Evolutionary conservation across 2,888 invertebrate genomes (phyloP).

Genomic region (Hypomecis punctinalis): DNA sequence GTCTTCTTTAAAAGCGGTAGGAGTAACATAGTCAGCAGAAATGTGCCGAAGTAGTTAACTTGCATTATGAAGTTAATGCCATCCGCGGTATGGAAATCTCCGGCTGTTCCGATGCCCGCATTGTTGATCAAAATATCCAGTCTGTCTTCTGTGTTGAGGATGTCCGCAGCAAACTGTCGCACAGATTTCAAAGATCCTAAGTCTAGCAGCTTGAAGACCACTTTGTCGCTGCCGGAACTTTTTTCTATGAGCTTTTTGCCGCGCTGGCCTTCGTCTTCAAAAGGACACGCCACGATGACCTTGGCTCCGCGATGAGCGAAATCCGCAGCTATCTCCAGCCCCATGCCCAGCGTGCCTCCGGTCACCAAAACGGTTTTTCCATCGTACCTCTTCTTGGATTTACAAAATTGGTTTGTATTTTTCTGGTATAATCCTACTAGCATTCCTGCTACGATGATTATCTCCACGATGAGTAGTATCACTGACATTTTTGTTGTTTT

Average conservation of each 20-base stretch:
- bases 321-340: constrained; percentile 71
- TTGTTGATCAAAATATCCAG: constrained; percentile 95
- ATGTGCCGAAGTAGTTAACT: constrained; percentile 97
- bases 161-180: constrained; percentile 91
- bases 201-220: constrained; percentile 90
- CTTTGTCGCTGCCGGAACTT: constrained; percentile 87
- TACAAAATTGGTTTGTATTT: constrained; percentile 71
- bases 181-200: constrained; percentile 90
- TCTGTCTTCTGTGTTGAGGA: constrained; percentile 88
- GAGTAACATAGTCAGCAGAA: constrained; percentile 94
- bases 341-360: constrained; percentile 76
- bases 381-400: constrained; percentile 68
- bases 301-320: constrained; percentile 73
- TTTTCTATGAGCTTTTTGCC: constrained; percentile 86
- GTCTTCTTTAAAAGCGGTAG: constrained; percentile 90
- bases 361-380: constrained; percentile 73
- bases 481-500: constrained; percentile 50
- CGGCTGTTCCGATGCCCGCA: constrained; percentile 90
- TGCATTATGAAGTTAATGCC: constrained; percentile 95
- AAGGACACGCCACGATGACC: constrained; percentile 76
- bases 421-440: constrained; percentile 72
- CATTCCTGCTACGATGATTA: constrained; percentile 57
- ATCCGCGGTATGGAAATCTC: constrained; percentile 88
- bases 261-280: constrained; percentile 64
- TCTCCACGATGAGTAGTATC: constrained; percentile 53